Base-by-base conservation (phyloP, 2,888 invertebrate genomes). In the Polydrusus tereticollis region DNA sequence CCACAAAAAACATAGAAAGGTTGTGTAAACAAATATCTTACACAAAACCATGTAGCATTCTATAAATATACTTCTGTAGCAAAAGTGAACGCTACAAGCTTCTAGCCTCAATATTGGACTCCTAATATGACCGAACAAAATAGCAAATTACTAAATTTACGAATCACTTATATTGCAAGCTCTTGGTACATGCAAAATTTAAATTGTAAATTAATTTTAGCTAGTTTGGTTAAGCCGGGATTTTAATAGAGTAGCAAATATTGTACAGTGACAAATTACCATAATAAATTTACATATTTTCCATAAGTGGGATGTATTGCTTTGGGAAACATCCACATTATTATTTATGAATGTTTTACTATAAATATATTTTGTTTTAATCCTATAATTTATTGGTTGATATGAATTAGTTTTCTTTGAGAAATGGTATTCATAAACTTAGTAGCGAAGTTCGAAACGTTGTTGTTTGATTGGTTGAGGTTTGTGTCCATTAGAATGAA, bases 151-250 rank as follows among this genome's bases (percentile, higher is more conserved):
- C n/a, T 10, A 23, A 23, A 50, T 26, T 50, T 26, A n/a, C 1
- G n/a, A 50, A 14, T 50, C 26, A 50, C 26, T 50, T 50, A 21
- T 21, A 50, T 21, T 1, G 10, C 14, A 26, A 6, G 10, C 20
- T 43, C 16, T n/a, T 26, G 4, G n/a, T 26, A 50, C 26, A 26
- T 12, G 20, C 26, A 26, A 26, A 50, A 50, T 50, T 50, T 50
- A 50, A 47, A 47, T 26, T 50, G 50, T 50, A 26, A 50, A 50
- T 50, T 50, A 50, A 26, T 50, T 50, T 50, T 1, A 50, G 50
- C 50, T 26, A 50, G 50, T 23, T 50, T 50, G 26, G 26, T 50
- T 50, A 26, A 26, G 50, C 50, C 26, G 14, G 23, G 26, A 26
- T 50, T 26, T 21, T 26, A 26, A 50, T 26, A 50, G 50, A 26